Conservation (phyloP, 2,113 vertebrate genomes). For the Rhegmatorhina hoffmannsi region DNA sequence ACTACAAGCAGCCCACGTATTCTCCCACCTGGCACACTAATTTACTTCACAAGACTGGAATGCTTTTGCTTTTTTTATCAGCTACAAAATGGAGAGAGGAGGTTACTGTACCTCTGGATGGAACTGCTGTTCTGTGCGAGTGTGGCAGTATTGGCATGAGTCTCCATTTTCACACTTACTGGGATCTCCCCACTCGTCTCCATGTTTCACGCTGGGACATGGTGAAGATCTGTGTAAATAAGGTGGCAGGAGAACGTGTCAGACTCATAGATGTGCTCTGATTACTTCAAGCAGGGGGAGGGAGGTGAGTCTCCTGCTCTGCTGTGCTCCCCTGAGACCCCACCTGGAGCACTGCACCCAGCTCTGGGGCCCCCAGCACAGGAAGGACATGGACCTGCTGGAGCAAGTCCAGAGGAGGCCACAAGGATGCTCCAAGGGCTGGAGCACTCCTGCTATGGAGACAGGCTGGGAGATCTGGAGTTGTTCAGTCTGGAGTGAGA, state of each 20-base stretch:
- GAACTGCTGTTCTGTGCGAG: constrained; percentile 96
- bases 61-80: background rate
- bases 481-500: background rate
- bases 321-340: background rate
- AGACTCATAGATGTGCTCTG: background rate
- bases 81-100: background rate
- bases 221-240: constrained; percentile 84
- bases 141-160: constrained; percentile 95
- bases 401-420: background rate
- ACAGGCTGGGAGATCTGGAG: background rate
- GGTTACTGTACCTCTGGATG: constrained; percentile 88
- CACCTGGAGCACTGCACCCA: background rate
- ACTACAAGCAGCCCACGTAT: background rate
- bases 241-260: background rate
- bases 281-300: background rate
- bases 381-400: background rate
- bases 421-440: background rate
- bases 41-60: background rate
- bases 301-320: background rate
- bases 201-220: constrained; percentile 94
- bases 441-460: background rate
- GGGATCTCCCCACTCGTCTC: constrained; percentile 97
- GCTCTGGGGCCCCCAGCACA: background rate
- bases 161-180: constrained; percentile 96
- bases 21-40: background rate